Conservation (phyloP, 2,113 vertebrate genomes). For the Prunella himalayana region DNA sequence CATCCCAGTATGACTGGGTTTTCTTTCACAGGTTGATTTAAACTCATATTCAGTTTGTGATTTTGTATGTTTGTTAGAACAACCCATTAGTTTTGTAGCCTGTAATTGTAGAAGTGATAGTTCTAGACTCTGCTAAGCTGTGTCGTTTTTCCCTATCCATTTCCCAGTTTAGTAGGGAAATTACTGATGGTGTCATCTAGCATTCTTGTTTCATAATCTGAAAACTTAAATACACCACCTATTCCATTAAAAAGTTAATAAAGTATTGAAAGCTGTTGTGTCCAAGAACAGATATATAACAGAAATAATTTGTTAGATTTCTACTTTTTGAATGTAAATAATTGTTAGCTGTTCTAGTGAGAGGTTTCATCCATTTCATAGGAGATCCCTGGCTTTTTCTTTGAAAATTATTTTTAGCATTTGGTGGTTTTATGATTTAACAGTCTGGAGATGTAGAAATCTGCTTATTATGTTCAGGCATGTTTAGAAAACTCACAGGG, state of each 20-base stretch:
- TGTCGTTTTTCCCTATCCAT: neutral
- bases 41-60: neutral
- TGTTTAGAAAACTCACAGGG: neutral
- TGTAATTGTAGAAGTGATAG: neutral
- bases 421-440: neutral
- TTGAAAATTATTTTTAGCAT: neutral
- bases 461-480: neutral
- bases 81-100: neutral
- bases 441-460: neutral
- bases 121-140: neutral
- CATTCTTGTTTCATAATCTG: neutral
- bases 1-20: neutral
- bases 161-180: neutral
- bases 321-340: neutral
- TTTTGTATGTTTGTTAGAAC: neutral
- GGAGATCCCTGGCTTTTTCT: neutral
- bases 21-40: neutral
- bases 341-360: neutral
- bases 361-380: neutral
- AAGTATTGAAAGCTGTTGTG: neutral
- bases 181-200: neutral
- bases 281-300: neutral
- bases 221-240: neutral
- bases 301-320: neutral
- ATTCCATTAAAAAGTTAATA: neutral